These are phyloP conservation scores for Polyommatus iphigenia DNA, from an alignment of 2,888 invertebrate species.

Conservation along the genomic window DNA sequence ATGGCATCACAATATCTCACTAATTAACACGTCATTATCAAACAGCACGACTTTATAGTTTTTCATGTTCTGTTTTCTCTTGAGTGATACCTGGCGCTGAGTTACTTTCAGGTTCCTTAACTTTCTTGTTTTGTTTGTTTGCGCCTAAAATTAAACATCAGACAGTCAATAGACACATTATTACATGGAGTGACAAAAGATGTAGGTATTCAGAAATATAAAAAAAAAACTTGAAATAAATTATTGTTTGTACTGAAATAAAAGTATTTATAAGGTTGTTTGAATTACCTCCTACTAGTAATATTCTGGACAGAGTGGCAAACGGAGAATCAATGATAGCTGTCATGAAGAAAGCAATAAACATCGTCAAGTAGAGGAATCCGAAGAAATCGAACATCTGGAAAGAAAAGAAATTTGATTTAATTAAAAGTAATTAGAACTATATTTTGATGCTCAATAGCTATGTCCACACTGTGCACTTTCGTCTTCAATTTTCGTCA, in stretches of 20 bases:
- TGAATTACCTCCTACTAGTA: conserved; percentile 34
- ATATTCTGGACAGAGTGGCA: conserved; percentile 44
- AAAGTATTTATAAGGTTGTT: too few species aligned
- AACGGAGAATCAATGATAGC: conserved; percentile 47
- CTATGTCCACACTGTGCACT: too few species aligned
- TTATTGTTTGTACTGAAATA: too few species aligned
- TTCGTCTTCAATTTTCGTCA: too few species aligned
- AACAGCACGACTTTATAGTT: not conserved
- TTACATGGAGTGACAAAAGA: too few species aligned
- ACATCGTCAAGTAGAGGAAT: conserved; percentile 41
- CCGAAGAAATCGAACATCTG: conserved; percentile 45
- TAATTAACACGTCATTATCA: not conserved
- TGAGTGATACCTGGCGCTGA: not conserved
- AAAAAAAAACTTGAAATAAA: too few species aligned
- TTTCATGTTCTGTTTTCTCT: not conserved
- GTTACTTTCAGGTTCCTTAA: not conserved
- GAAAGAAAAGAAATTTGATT: conserved; percentile 32
- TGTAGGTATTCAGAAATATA: too few species aligned
- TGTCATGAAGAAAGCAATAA: conserved; percentile 42
- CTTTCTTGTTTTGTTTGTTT: not conserved
- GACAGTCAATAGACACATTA: too few species aligned
- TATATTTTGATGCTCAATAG: too few species aligned
- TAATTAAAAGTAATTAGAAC: too few species aligned
- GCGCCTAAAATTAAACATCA: not conserved
- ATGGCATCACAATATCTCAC: too few species aligned